phyloP scores from a whole-genome alignment of 2,113 vertebrate genomes.

The Elephantulus edwardii region DNA sequence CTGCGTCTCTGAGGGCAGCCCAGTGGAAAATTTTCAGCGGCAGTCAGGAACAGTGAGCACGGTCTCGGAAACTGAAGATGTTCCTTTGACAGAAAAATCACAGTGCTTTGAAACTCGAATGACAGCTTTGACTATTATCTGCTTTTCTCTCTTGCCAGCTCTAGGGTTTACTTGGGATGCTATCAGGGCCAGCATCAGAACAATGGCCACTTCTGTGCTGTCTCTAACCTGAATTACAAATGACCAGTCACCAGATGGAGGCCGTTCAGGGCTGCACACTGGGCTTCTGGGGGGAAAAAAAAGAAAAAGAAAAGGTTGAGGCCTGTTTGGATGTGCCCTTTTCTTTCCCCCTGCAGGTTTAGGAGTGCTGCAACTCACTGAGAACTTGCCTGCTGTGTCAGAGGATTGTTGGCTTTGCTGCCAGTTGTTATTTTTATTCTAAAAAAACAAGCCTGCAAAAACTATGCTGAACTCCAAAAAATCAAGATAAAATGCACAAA shows the following conservation, averaged over 20 bases:
- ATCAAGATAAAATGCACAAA: not conserved
- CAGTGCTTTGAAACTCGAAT: conserved; percentile 50
- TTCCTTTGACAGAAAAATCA: conserved; percentile 67
- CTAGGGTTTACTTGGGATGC: conserved; percentile 62
- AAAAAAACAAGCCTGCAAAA: conserved; percentile 20
- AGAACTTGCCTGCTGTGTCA: conserved; percentile 23
- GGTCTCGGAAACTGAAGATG: conserved; percentile 62
- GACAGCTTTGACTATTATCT: conserved; percentile 47
- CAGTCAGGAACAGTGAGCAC: not conserved
- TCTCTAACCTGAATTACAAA: conserved; percentile 67
- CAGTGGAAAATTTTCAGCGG: conserved; percentile 69
- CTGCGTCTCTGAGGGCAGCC: conserved; percentile 29
- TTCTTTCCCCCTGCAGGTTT: not conserved
- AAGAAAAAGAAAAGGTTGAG: not conserved
- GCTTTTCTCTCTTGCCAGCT: conserved; percentile 51
- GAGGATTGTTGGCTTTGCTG: not conserved
- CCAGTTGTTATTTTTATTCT: conserved; percentile 27
- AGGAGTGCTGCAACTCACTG: not conserved
- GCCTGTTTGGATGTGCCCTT: not conserved
- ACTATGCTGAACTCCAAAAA: not conserved
- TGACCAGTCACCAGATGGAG: conserved; percentile 40
- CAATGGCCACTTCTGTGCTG: conserved; percentile 70
- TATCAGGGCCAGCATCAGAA: conserved; percentile 63
- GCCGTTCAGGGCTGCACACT: not conserved
- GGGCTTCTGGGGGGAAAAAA: too few relatives aligned